phyloP scores from a whole-genome alignment of 1,140 invertebrate genomes.

The Procambarus virginalis region DNA sequence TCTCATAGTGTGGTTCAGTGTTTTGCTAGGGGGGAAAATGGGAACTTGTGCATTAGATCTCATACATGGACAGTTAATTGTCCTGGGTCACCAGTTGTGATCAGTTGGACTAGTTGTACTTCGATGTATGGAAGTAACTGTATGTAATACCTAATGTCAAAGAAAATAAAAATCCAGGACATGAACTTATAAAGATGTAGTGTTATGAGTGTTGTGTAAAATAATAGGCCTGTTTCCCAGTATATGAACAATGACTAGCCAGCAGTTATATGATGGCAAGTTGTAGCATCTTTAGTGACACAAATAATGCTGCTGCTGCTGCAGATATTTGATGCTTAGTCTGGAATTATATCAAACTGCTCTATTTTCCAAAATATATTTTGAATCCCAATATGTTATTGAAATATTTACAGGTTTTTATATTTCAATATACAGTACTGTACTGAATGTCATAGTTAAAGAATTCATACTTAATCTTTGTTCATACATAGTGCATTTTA shows the following conservation, averaged over 20 bases:
- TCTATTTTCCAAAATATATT: slow-evolving; percentile 28
- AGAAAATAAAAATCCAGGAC: slow-evolving; percentile 15
- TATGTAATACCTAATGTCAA: slow-evolving; percentile 30
- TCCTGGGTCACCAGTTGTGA: slow-evolving; percentile 44
- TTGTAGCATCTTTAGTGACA: neutral
- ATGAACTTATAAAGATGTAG: slow-evolving; percentile 25
- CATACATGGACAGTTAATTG: slow-evolving; percentile 42
- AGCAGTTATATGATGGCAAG: slow-evolving; percentile 5
- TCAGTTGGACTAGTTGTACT: slow-evolving; percentile 38
- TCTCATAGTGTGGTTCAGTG: slow-evolving; percentile 45
- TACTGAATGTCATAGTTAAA: neutral
- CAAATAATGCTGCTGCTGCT: slow-evolving; percentile 26
- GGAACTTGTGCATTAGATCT: slow-evolving; percentile 30
- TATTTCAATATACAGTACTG: neutral
- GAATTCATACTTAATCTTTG: neutral
- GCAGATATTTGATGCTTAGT: slow-evolving; percentile 8
- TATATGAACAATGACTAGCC: slow-evolving; percentile 15
- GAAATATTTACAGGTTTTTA: slow-evolving; percentile 8
- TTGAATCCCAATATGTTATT: neutral
- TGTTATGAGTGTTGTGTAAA: slow-evolving; percentile 42
- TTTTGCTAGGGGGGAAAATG: slow-evolving; percentile 46
- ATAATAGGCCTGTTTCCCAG: slow-evolving; percentile 16
- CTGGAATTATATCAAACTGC: slow-evolving; percentile 13
- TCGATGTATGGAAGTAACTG: slow-evolving; percentile 31
- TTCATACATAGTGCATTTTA: neutral